Conservation (phyloP, 2,888 invertebrate genomes). For the Argyra leucocephala region DNA sequence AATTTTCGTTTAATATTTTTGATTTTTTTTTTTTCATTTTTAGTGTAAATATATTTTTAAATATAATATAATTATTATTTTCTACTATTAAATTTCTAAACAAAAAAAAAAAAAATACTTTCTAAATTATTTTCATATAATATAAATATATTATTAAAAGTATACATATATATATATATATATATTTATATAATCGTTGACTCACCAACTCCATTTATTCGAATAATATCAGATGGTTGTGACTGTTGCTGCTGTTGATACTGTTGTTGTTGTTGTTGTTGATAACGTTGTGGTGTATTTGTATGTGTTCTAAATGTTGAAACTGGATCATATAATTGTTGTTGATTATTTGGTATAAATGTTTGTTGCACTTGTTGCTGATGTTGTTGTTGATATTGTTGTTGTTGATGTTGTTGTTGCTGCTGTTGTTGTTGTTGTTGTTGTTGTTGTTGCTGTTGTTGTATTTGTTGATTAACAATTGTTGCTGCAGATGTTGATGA, state of each 20-base stretch:
- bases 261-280: slow-evolving; percentile 20
- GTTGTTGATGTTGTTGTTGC: slow-evolving; percentile 12
- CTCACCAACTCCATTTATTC: slow-evolving; percentile 48
- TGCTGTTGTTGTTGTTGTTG: slow-evolving; percentile 7
- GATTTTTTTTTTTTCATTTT: no score
- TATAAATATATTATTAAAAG: not conserved
- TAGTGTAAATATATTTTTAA: no score
- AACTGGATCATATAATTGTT: slow-evolving; percentile 31
- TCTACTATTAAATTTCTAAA: not conserved
- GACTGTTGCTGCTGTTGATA: slow-evolving; percentile 22
- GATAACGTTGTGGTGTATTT: not conserved
- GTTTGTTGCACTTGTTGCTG: slow-evolving; percentile 24
- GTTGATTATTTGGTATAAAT: slow-evolving; percentile 10
- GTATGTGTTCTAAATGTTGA: slow-evolving; percentile 16
- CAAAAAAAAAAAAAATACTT: slow-evolving; percentile 11
- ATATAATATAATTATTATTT: not conserved
- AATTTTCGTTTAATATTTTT: no score
- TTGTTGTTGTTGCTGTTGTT: slow-evolving; percentile 14
- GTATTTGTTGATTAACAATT: slow-evolving; percentile 19
- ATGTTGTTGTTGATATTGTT: slow-evolving; percentile 21
- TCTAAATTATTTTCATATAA: not conserved
- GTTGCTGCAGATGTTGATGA: slow-evolving; percentile 19
- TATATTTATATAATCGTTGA: slow-evolving; percentile 32
- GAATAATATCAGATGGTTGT: slow-evolving; percentile 28
- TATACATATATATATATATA: no score